Conservation (phyloP, 2,888 invertebrate genomes). For the Urechis unicinctus region DNA sequence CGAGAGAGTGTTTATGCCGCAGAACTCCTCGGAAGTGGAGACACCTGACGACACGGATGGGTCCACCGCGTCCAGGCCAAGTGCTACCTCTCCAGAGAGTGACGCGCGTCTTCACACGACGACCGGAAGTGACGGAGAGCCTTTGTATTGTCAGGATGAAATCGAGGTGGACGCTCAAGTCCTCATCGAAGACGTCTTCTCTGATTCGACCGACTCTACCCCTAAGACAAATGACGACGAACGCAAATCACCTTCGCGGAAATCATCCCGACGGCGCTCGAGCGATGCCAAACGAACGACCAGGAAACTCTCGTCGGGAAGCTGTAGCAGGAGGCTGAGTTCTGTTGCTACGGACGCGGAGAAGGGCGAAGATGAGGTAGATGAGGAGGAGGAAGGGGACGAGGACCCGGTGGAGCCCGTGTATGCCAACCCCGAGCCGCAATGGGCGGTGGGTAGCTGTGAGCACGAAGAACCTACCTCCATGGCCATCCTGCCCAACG, state of each 20-base stretch:
- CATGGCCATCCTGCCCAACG: constrained; percentile 9
- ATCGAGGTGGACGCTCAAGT: neutral
- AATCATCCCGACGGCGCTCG: no score
- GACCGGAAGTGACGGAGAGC: no score
- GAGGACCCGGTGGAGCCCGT: neutral
- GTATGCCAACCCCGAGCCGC: neutral
- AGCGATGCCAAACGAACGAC: no score
- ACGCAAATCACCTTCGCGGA: neutral
- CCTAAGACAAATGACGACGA: neutral
- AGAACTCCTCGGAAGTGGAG: no score
- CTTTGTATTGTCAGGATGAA: no score
- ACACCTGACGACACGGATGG: no score
- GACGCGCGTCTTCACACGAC: no score
- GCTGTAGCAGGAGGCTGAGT: no score
- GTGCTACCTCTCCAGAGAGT: no score
- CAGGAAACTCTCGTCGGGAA: no score
- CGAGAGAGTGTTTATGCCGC: no score
- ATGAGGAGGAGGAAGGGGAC: neutral
- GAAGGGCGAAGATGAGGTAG: neutral
- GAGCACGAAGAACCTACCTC: constrained; percentile 18
- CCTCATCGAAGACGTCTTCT: neutral
- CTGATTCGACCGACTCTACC: neutral
- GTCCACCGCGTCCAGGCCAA: no score
- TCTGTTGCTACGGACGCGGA: neutral
- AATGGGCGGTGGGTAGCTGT: constrained; percentile 10